Evolutionary conservation across 2,797 vertebrate genomes (phyloP).

Genomic region (Leptodactylus fallax): DNA sequence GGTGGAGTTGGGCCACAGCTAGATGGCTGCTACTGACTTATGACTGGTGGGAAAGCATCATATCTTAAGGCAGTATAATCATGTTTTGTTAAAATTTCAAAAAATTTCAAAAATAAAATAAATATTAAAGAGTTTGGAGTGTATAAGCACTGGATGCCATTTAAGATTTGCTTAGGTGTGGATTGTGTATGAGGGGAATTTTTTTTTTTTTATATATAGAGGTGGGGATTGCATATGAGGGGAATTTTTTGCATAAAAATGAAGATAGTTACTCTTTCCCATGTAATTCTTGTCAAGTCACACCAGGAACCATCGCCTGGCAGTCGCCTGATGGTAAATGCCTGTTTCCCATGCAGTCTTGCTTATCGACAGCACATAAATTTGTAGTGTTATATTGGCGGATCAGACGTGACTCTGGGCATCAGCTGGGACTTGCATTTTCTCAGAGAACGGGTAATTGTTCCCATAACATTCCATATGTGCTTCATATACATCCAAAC

Average conservation of each 20-base stretch:
- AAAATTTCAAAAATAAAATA: neutral
- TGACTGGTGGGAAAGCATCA: too few relatives aligned
- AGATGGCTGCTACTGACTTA: too few relatives aligned
- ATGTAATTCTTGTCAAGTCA: neutral
- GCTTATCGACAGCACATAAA: neutral
- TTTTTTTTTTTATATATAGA: too few relatives aligned
- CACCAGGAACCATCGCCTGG: neutral
- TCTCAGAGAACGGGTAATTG: neutral
- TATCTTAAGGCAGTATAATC: too few relatives aligned
- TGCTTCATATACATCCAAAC: neutral
- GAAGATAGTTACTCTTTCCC: neutral
- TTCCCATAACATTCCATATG: neutral
- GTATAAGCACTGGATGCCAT: too few relatives aligned
- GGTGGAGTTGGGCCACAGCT: too few relatives aligned
- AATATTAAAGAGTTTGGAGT: too few relatives aligned
- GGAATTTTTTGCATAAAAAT: neutral
- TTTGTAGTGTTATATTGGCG: slow-evolving; percentile 6
- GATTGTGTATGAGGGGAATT: too few relatives aligned
- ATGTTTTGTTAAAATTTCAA: neutral
- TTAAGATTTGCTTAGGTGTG: neutral
- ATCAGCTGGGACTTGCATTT: slow-evolving; percentile 14
- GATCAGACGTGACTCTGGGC: neutral
- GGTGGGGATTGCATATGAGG: neutral
- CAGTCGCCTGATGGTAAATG: slow-evolving; percentile 2
- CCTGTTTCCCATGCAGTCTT: neutral